These are phyloP conservation scores for Paedocypris micromegethes DNA, from an alignment of 2,797 vertebrate species.

Conservation along the genomic window DNA sequence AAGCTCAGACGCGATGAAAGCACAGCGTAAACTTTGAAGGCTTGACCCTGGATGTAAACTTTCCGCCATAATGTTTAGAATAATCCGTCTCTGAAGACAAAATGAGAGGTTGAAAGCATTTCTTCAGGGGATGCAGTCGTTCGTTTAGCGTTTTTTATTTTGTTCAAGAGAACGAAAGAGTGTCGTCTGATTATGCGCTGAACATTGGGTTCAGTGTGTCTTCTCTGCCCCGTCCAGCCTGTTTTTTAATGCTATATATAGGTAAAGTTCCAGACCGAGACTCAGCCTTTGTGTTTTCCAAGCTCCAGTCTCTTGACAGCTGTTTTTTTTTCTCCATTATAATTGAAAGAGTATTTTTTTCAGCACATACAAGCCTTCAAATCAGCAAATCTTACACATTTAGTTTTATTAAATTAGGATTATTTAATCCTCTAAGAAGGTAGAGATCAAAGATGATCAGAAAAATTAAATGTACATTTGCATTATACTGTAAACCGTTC, in stretches of 20 bases:
- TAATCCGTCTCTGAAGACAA: constrained; percentile 18
- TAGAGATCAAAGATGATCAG: no score
- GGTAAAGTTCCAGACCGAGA: not conserved
- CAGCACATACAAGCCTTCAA: not conserved
- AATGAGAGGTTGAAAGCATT: constrained; percentile 15
- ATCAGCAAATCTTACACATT: not conserved
- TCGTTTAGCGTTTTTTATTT: constrained; percentile 2
- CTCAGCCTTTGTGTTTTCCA: not conserved
- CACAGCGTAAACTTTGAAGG: constrained; percentile 21
- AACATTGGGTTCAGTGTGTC: not conserved
- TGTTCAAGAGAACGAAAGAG: no score
- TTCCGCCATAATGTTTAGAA: constrained; percentile 8
- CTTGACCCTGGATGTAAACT: constrained; percentile 13
- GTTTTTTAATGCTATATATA: no score
- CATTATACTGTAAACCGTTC: no score
- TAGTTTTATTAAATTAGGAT: no score
- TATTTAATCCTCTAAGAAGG: no score
- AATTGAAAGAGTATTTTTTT: not conserved
- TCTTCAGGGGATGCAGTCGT: constrained; percentile 8
- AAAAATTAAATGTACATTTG: no score
- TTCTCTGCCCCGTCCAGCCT: not conserved
- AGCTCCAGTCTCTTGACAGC: not conserved
- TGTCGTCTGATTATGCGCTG: no score
- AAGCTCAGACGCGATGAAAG: constrained; percentile 21
- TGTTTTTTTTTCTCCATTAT: not conserved